Conservation (phyloP, 1,140 invertebrate species). For the Liolophura sinensis region DNA sequence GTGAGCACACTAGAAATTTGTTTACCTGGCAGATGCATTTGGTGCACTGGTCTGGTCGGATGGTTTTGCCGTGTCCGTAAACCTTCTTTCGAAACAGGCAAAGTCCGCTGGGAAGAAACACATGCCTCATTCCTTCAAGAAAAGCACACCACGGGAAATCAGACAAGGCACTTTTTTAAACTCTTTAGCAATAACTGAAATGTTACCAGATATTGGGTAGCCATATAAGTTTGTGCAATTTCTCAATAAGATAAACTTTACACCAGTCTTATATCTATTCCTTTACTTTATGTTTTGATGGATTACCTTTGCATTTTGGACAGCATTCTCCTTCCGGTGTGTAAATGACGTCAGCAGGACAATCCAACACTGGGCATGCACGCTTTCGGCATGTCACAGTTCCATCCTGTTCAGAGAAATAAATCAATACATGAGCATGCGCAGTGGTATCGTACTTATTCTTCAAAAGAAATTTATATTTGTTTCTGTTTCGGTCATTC, state of each 20-base stretch:
- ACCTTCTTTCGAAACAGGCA: constrained; percentile 86
- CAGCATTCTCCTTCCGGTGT: constrained; percentile 46
- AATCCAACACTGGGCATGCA: constrained; percentile 53
- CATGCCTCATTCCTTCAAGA: no score
- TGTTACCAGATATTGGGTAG: no score
- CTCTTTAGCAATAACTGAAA: no score
- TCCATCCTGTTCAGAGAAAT: constrained; percentile 35
- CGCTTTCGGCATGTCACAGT: constrained; percentile 37
- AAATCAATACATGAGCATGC: not conserved
- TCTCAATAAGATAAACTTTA: no score
- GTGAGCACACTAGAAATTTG: not conserved
- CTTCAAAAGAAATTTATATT: not conserved
- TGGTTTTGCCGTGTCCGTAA: constrained; percentile 61
- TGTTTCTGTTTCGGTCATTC: no score
- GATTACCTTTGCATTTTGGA: constrained; percentile 44
- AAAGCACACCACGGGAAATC: no score
- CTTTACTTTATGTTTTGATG: no score
- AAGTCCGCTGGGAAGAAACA: constrained; percentile 51
- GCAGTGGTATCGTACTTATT: not conserved
- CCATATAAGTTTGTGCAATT: no score
- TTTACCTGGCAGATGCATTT: constrained; percentile 72
- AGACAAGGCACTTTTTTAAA: no score
- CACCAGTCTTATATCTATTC: no score
- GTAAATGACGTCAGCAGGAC: constrained; percentile 37
- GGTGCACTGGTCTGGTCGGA: constrained; percentile 78